A percentile compares a stretch with the other conserved stretches of the same genome.
phyloP scores from a whole-genome alignment of 2,888 invertebrate genomes.

The Plusia festucae region DNA sequence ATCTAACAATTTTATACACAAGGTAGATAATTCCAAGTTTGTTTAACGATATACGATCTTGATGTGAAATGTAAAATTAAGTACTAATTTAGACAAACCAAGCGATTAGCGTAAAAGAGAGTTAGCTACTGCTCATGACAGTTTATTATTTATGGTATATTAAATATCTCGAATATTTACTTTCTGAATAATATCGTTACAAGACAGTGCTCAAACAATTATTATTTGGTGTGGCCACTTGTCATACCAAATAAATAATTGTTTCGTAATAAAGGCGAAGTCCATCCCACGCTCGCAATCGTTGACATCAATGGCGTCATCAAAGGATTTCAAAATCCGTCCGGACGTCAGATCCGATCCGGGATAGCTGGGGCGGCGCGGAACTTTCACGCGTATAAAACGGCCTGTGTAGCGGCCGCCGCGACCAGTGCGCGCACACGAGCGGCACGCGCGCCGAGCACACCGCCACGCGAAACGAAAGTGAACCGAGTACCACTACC shows the following conservation, averaged over 20 bases:
- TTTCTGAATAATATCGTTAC: neutral
- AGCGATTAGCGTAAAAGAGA: no score
- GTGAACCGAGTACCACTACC: slow-evolving; percentile 66
- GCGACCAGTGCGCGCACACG: slow-evolving; percentile 82
- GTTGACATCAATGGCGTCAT: slow-evolving; percentile 75
- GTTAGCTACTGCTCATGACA: no score
- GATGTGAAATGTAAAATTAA: no score
- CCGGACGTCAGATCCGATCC: slow-evolving; percentile 78
- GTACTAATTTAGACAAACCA: no score
- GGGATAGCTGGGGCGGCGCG: slow-evolving; percentile 78
- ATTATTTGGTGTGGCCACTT: neutral
- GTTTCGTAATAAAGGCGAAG: slow-evolving; percentile 40
- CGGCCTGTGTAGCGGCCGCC: slow-evolving; percentile 74
- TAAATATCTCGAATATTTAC: neutral
- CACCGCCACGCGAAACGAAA: slow-evolving; percentile 81
- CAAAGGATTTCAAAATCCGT: slow-evolving; percentile 82
- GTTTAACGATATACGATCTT: no score
- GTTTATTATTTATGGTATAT: no score
- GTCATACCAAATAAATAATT: slow-evolving; percentile 12
- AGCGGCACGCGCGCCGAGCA: slow-evolving; percentile 67
- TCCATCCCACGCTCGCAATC: slow-evolving; percentile 46
- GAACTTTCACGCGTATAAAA: slow-evolving; percentile 89
- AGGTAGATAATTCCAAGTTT: no score
- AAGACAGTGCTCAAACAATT: neutral
- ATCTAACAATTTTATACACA: no score